These are phyloP conservation scores for Halcyon senegalensis DNA, from an alignment of 2,113 vertebrate genomes.

Conservation along the genomic window DNA sequence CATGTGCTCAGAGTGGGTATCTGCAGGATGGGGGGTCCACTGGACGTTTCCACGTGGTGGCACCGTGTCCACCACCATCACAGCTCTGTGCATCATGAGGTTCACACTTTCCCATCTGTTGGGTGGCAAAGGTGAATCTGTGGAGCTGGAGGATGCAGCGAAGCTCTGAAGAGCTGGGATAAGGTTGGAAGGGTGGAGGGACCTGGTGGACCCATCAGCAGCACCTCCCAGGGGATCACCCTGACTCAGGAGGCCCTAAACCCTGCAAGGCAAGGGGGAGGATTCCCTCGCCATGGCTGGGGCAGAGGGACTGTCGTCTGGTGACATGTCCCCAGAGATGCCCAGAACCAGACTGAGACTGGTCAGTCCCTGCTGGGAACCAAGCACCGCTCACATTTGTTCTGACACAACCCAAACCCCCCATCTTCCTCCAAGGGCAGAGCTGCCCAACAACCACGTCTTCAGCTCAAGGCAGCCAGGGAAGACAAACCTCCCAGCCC, in stretches of 20 bases:
- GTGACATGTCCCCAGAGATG: not conserved
- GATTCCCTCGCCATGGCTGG: fast-evolving
- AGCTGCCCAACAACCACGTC: not conserved
- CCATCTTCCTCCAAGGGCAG: fast-evolving
- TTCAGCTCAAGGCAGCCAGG: not conserved
- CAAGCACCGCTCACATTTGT: fast-evolving
- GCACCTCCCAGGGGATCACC: fast-evolving
- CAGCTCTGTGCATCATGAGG: too few species aligned
- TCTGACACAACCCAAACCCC: not conserved
- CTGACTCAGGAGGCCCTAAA: not conserved
- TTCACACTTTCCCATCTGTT: not conserved
- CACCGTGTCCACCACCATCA: not conserved
- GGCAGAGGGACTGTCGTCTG: fast-evolving
- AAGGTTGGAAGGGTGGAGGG: not conserved
- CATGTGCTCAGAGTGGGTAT: not conserved
- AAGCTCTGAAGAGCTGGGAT: not conserved
- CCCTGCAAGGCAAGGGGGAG: fast-evolving
- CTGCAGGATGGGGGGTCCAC: not conserved
- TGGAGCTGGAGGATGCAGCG: not conserved
- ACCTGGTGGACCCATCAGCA: fast-evolving
- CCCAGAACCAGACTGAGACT: not conserved
- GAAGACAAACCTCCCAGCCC: not conserved
- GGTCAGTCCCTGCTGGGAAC: too few species aligned
- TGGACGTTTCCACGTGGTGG: fast-evolving
- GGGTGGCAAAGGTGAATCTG: not conserved